phyloP scores from a whole-genome alignment of 1,140 invertebrate species.

The Orius insidiosus region DNA sequence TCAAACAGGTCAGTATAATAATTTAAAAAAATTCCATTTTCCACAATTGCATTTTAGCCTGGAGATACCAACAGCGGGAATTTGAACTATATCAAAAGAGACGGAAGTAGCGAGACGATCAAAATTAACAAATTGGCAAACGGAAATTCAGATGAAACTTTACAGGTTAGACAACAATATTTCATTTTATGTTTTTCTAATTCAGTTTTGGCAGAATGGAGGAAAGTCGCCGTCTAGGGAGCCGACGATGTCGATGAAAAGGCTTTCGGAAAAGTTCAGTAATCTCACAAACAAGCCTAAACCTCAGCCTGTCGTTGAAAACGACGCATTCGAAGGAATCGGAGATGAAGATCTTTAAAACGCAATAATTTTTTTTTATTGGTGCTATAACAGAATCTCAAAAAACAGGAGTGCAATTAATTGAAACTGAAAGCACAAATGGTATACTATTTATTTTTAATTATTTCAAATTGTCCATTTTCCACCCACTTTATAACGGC shows the following conservation, averaged over 20 bases:
- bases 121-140: background rate
- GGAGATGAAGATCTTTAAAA: slow-evolving; percentile 22
- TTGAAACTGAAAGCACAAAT: too few species aligned
- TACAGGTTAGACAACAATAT: background rate
- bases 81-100: slow-evolving; percentile 36
- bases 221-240: slow-evolving; percentile 12
- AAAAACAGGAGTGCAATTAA: too few species aligned
- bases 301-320: slow-evolving; percentile 18
- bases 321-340: slow-evolving; percentile 22
- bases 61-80: slow-evolving; percentile 8
- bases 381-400: too few species aligned
- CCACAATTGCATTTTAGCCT: slow-evolving; percentile 16
- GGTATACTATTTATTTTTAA: too few species aligned
- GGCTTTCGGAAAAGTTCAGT: slow-evolving; percentile 18
- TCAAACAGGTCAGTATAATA: slow-evolving; percentile 24
- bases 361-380: too few species aligned
- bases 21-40: too few species aligned
- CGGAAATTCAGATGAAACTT: background rate
- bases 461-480: too few species aligned
- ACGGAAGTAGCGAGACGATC: slow-evolving; percentile 33
- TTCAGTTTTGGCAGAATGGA: slow-evolving; percentile 16
- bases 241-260: slow-evolving; percentile 16
- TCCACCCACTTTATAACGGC: too few species aligned
- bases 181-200: background rate
- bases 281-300: slow-evolving; percentile 8